phyloP scores from a whole-genome alignment of 2,888 invertebrate genomes.

The Eulithis testata region DNA sequence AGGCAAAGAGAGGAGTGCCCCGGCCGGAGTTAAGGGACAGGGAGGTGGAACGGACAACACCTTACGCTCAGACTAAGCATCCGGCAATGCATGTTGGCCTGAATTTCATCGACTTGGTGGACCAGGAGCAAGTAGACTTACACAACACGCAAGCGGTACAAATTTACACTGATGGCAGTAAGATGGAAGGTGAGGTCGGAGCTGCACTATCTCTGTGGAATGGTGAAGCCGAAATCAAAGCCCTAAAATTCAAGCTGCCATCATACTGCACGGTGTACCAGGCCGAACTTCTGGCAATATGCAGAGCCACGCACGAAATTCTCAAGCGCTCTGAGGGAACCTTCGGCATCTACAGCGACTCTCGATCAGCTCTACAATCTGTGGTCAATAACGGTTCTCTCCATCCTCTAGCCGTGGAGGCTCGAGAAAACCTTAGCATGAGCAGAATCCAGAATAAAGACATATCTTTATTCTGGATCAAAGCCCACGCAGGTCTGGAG shows the following conservation, averaged over 20 bases:
- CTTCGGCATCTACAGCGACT: no score
- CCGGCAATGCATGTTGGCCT: conserved; percentile 1
- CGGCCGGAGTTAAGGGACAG: not conserved
- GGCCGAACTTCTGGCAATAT: conserved; percentile 18
- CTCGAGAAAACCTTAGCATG: no score
- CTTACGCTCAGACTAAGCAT: not conserved
- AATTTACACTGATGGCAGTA: conserved; percentile 16
- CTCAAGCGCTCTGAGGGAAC: no score
- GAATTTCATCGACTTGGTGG: not conserved
- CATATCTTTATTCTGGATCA: not conserved
- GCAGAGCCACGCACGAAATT: not conserved
- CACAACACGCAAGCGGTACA: conserved; percentile 2
- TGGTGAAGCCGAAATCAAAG: no score
- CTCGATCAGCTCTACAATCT: no score
- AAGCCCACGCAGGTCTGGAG: conserved; percentile 5
- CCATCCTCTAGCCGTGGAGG: no score
- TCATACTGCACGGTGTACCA: conserved; percentile 12
- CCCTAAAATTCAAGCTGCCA: conserved; percentile 7
- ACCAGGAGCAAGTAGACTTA: not conserved
- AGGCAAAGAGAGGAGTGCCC: no score
- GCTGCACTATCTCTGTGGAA: no score
- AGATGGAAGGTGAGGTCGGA: conserved; percentile 2
- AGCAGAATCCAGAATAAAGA: not conserved
- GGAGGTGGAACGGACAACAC: not conserved
- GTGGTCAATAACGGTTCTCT: no score